A percentile compares a stretch with the other conserved stretches of the same genome.
Conservation (phyloP, 2,113 vertebrate species). For the Silurus meridionalis region DNA sequence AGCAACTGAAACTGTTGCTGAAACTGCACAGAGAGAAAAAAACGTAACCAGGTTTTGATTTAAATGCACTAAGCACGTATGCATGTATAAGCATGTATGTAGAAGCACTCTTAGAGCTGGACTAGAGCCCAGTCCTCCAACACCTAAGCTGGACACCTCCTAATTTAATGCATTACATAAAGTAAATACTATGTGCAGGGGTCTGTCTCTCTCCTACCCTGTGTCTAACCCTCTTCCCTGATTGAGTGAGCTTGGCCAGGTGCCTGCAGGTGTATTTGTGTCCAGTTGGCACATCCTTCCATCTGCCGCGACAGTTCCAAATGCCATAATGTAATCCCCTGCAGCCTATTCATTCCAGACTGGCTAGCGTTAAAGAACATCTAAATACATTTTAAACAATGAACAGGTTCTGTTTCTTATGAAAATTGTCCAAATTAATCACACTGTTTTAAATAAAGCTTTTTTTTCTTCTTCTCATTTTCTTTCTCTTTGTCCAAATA, state of each 20-base stretch:
- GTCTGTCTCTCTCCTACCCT: conserved; percentile 18
- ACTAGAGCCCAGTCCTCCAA: not conserved
- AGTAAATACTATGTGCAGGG: conserved; percentile 24
- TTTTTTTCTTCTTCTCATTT: not conserved
- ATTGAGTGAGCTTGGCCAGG: conserved; percentile 44
- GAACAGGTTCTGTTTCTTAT: not conserved
- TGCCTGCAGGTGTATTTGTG: conserved; percentile 41
- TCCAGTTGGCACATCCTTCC: conserved; percentile 38
- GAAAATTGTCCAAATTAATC: not conserved
- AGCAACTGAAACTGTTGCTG: no score
- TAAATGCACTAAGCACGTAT: not conserved
- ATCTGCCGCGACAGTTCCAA: conserved; percentile 19
- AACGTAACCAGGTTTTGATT: not conserved
- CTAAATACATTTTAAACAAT: not conserved
- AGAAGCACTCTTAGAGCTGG: not conserved
- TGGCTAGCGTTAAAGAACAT: not conserved
- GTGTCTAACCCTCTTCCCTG: conserved; percentile 7
- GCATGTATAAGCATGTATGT: no score
- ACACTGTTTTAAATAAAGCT: no score
- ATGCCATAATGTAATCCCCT: conserved; percentile 49
- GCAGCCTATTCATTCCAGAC: not conserved
- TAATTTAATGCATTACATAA: conserved; percentile 6
- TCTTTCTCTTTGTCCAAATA: no score
- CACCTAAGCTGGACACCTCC: not conserved
- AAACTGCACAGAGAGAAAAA: not conserved